Base-by-base conservation (phyloP, 2,113 vertebrate genomes). In the Dasyprocta punctata region DNA sequence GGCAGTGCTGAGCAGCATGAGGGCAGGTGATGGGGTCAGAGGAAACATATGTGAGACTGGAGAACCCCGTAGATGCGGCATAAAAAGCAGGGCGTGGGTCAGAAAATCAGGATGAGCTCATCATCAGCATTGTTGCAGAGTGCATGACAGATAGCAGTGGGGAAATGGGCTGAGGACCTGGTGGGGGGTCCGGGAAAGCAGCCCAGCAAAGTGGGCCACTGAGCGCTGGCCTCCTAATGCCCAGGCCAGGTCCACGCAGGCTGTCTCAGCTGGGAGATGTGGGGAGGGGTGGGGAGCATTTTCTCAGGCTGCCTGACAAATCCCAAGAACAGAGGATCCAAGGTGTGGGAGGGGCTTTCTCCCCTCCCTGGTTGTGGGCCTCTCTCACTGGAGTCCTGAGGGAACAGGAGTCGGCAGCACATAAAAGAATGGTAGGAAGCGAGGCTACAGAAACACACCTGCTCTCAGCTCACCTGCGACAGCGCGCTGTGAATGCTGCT, bases 51-150 rank as follows among this genome's bases (percentile, higher is more conserved):
- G 9, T 28, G 60, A 61, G 60, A 61, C 19, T 10, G 60, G 28
- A 61, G 9, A 61, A 28, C 26, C 60, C 60, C 10, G 26, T 2
- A 19, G 67, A n/a, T 9, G 20, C 7, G 9, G 16, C 36, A n/a
- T 19, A 3, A n/a, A n/a, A 19, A 69, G 6, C 5, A n/a, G 67
- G 16, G 36, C 1, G 0, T 69, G 17, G 7, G 36, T 69, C 2
- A 69, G 36, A n/a, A 69, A n/a, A 69, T 69, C 67, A 69, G 67
- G 17, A 69, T 20, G 67, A 69, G 36, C 67, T 20, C 17, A 69
- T 20, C 36, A 7, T 19, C 19, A n/a, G 7, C 67, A 5, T n/a
- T 69, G 65, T 28, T 69, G 65, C 65, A 69, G 65, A 69, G 6
- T n/a, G 16, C 36, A n/a, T 17, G 33, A 36, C 36, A 69, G 36